Evolutionary conservation across 2,113 vertebrate species (phyloP).

Genomic region (Callopanchax toddi): DNA sequence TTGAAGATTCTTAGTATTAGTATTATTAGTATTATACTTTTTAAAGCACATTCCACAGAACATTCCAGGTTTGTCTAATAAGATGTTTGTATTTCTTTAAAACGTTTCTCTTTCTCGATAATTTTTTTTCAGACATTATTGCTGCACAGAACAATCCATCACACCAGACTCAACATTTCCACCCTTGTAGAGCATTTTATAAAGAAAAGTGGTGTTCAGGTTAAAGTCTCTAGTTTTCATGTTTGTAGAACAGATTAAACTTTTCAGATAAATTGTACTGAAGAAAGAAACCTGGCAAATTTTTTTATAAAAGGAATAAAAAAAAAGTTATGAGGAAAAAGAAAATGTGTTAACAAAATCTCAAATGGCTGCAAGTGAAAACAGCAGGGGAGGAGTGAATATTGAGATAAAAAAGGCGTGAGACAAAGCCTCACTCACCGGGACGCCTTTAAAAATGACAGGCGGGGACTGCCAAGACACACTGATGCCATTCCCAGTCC

Average conservation of each 20-base stretch:
- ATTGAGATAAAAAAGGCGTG: conserved; percentile 46
- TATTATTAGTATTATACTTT: neutral
- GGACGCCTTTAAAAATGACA: conserved; percentile 81
- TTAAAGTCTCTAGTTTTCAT: neutral
- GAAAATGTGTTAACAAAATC: conserved; percentile 2
- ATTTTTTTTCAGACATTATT: neutral
- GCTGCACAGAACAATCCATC: neutral
- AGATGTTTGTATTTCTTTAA: neutral
- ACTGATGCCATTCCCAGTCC: conserved; percentile 78
- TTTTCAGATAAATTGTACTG: neutral
- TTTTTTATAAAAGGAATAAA: conserved; percentile 6
- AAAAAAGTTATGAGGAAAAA: neutral
- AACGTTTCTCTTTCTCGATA: neutral
- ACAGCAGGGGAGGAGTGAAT: conserved; percentile 21
- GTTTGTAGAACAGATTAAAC: neutral
- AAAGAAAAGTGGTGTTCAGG: neutral
- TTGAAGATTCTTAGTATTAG: neutral
- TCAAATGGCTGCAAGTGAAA: conserved; percentile 19
- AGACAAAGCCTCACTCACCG: conserved; percentile 79
- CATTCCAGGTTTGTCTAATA: neutral
- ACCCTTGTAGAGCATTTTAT: no score
- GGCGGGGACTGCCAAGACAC: conserved; percentile 84
- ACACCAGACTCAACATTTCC: neutral
- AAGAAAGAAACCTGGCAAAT: conserved; percentile 4
- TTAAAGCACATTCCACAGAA: neutral